phyloP scores from a whole-genome alignment of 2,797 vertebrate species.

The Tamandua tetradactyla region DNA sequence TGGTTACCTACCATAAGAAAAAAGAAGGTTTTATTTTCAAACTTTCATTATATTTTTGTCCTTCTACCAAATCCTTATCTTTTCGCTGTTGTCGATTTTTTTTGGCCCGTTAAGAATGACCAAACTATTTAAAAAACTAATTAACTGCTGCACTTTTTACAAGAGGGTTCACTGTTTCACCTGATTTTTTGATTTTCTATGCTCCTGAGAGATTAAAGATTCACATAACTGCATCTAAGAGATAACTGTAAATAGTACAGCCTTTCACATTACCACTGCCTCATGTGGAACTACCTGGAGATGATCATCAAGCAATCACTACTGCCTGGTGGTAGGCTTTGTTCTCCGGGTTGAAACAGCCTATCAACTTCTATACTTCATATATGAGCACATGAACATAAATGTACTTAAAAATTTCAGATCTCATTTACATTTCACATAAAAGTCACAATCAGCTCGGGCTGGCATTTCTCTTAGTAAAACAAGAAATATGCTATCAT shows the following conservation, averaged over 20 bases:
- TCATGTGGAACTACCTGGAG: not conserved
- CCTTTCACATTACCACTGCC: not conserved
- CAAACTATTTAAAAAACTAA: not conserved
- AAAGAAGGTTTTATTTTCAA: not conserved
- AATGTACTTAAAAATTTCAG: constrained; percentile 1
- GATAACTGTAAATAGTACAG: not conserved
- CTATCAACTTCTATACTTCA: not conserved
- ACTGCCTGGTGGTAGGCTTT: not conserved
- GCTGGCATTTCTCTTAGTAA: not conserved
- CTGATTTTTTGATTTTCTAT: not conserved
- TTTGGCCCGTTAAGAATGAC: not conserved
- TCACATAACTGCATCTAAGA: not conserved
- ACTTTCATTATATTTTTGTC: not conserved
- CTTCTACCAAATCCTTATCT: not conserved
- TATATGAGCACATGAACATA: not conserved
- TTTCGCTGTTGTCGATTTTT: not conserved
- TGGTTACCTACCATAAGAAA: not conserved
- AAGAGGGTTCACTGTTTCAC: not conserved
- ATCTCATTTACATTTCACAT: constrained; percentile 29
- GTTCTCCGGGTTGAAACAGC: not conserved
- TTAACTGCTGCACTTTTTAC: not conserved
- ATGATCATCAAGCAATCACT: not conserved
- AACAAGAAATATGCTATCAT: constrained; percentile 15
- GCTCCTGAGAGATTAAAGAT: not conserved
- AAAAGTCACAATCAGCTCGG: not conserved